phyloP scores from a whole-genome alignment of 2,888 invertebrate species.

The Minunthozetes semirufus region DNA sequence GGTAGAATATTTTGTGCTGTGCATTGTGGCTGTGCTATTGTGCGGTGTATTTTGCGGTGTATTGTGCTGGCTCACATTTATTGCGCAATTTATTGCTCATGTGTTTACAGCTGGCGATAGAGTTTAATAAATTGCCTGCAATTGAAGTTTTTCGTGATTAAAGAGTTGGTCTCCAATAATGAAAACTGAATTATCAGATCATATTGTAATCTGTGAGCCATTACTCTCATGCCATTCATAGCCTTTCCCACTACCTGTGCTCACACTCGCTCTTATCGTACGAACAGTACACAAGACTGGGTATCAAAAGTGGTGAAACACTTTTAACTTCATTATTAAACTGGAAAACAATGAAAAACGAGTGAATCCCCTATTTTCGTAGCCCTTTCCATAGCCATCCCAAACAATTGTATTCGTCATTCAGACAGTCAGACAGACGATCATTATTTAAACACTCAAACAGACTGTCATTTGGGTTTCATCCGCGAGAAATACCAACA shows the following conservation, averaged over 20 bases:
- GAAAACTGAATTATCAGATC: constrained; percentile 3
- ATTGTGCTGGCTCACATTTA: too few relatives aligned
- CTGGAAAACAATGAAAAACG: neutral
- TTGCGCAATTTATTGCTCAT: too few relatives aligned
- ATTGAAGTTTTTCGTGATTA: constrained; percentile 9
- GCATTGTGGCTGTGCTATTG: too few relatives aligned
- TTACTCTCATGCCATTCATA: neutral
- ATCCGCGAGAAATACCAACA: neutral
- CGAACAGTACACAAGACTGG: neutral
- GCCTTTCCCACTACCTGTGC: neutral
- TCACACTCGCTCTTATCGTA: neutral
- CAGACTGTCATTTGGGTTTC: neutral
- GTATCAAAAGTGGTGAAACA: neutral
- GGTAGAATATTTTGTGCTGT: too few relatives aligned
- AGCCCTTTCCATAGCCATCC: neutral
- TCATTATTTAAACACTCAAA: constrained; percentile 5
- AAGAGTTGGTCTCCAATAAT: constrained; percentile 26
- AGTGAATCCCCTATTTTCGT: neutral
- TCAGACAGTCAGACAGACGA: neutral
- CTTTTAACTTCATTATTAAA: neutral
- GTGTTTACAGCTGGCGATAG: constrained; percentile 24
- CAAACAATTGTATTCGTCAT: neutral
- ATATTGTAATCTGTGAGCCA: constrained; percentile 1
- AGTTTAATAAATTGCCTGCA: constrained; percentile 10
- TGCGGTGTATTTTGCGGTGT: too few relatives aligned